These are phyloP conservation scores for Rhinophrynus dorsalis DNA, from an alignment of 2,797 vertebrate species.

Conservation along the genomic window DNA sequence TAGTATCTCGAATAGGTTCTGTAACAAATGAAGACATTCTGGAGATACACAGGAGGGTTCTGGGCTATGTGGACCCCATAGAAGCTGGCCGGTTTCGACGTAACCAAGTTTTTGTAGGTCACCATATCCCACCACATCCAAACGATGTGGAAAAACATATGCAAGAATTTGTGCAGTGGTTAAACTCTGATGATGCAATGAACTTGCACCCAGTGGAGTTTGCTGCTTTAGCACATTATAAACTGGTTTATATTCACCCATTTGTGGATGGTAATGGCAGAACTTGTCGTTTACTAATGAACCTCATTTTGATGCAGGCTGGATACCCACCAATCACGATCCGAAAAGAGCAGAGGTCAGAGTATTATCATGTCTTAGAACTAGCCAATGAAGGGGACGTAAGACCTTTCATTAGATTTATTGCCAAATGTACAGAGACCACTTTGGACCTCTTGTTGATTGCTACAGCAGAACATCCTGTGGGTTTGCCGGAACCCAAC, in stretches of 20 bases:
- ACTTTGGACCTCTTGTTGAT: conserved; percentile 92
- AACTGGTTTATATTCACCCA: conserved; percentile 94
- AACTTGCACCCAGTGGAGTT: conserved; percentile 93
- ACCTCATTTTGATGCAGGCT: conserved; percentile 93
- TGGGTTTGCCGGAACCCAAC: conserved; percentile 82
- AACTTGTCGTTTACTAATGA: conserved; percentile 93
- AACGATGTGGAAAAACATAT: conserved; percentile 87
- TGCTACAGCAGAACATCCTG: conserved; percentile 86
- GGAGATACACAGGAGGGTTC: conserved; percentile 89
- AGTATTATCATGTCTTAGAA: conserved; percentile 88
- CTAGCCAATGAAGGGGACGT: conserved; percentile 93
- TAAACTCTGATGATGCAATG: conserved; percentile 90
- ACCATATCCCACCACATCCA: conserved; percentile 91
- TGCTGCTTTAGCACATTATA: conserved; percentile 91
- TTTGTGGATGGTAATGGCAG: conserved; percentile 93
- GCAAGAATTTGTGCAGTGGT: conserved; percentile 91
- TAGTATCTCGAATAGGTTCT: conserved; percentile 79
- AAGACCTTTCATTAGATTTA: conserved; percentile 94
- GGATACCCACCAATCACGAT: conserved; percentile 93
- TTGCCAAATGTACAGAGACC: conserved; percentile 91
- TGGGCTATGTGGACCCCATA: conserved; percentile 90
- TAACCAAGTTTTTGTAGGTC: conserved; percentile 93
- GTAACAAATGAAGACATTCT: conserved; percentile 79
- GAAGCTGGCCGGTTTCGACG: conserved; percentile 86
- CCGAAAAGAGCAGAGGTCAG: conserved; percentile 89